Base-by-base conservation (phyloP, 2,888 invertebrate genomes). In the Cacoxenus indagator region DNA sequence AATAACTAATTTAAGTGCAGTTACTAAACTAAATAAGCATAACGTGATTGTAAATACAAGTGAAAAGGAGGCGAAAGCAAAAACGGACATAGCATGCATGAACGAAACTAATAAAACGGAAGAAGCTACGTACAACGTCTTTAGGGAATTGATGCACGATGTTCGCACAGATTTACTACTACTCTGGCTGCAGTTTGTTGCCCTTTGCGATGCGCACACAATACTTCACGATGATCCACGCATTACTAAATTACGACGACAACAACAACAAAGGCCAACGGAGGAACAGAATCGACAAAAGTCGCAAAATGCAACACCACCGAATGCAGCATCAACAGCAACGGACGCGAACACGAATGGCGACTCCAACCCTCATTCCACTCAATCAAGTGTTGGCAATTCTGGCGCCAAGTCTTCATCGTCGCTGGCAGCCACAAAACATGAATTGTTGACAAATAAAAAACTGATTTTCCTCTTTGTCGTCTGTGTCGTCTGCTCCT, bases 401-500 rank as follows among this genome's bases (percentile, higher is more conserved):
- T n/a, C 24, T 24, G 24, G 26, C 27, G 55, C 59, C 19, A 59
- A 37, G 24, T 22, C 48, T 51, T 54, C 62, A 37, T 8, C 22
- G 27, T 48, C 67, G 48, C 17, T 45, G 14, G 8, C 11, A 11
- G 14, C 55, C 9, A 3, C 55, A 4, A 57, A 57, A 8, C 73
- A 71, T 4, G 73, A 74, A 67, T 62, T 78, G 71, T 57, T 77
- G 8, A 75, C 72, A 9, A 75, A 75, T 65, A 77, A 78, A 73
- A 78, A 80, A 68, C 65, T 81, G 64, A 69, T 85, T 57, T 72
- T 78, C 11, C 65, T 85, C 17, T 78, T 81, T 65, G 69, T 77
- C 57, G 74, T 85, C 31, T 84, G 80, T 70, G 71, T 85, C 64
- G 72, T 85, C 67, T 76, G 86, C 71, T 78, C 79, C 67, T 79